Percentiles rank a stretch among this genome's conserved stretches.
These are phyloP conservation scores for Hartigia nigra DNA, from an alignment of 2,888 invertebrate species.

Conservation along the genomic window DNA sequence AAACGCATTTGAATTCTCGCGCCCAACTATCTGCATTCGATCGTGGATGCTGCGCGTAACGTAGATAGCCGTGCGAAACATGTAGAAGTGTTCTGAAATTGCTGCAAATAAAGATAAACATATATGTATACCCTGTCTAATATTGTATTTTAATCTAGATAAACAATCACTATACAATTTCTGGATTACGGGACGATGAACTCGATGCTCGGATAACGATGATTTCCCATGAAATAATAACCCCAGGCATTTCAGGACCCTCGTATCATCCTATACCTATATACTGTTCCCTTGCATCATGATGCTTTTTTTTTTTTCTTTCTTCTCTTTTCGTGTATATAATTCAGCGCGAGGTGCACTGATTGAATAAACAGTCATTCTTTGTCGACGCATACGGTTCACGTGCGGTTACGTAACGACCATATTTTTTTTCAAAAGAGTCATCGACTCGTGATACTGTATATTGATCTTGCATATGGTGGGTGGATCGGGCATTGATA, in stretches of 20 bases:
- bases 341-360: slow-evolving; percentile 43
- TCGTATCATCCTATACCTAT: background rate
- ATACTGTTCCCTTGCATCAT: slow-evolving; percentile 26
- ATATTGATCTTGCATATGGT: background rate
- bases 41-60: too few species aligned
- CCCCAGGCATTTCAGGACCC: slow-evolving; percentile 37
- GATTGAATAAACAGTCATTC: background rate
- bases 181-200: slow-evolving; percentile 12
- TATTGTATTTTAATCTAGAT: background rate
- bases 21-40: too few species aligned
- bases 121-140: background rate
- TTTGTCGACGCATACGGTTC: background rate
- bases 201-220: slow-evolving; percentile 45
- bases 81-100: too few species aligned
- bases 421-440: background rate
- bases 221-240: slow-evolving; percentile 51
- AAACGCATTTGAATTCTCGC: too few species aligned
- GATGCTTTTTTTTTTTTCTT: slow-evolving; percentile 8
- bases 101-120: background rate
- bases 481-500: background rate
- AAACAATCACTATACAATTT: background rate
- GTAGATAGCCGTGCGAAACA: too few species aligned
- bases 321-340: slow-evolving; percentile 41
- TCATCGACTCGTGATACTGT: background rate
- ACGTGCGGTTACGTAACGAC: background rate